Conservation (phyloP, 2,888 invertebrate genomes). For the Drosophila mayaguana region DNA sequence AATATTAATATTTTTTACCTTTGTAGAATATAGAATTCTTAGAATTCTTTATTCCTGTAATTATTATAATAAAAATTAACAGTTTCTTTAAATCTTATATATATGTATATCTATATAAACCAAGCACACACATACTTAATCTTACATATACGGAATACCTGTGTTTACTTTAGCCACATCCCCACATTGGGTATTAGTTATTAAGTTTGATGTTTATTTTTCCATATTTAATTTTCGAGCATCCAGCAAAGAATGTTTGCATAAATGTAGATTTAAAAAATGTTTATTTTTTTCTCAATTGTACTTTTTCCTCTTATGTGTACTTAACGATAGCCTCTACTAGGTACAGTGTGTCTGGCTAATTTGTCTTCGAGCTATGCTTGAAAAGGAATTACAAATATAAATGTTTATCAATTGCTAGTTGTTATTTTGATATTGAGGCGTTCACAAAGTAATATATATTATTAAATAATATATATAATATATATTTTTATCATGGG, state of each 20-base stretch:
- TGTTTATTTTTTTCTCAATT: slow-evolving; percentile 1
- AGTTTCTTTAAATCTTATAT: too few relatives aligned
- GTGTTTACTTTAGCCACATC: neutral
- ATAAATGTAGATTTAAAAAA: slow-evolving; percentile 1
- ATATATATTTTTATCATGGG: neutral
- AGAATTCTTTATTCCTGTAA: too few relatives aligned
- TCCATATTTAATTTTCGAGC: neutral
- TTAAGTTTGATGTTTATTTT: neutral
- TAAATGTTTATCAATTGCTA: neutral
- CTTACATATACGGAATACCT: neutral
- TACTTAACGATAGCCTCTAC: neutral
- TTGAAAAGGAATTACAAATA: neutral
- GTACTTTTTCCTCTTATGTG: too few relatives aligned
- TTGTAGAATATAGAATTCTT: too few relatives aligned
- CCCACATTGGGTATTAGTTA: neutral
- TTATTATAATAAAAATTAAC: too few relatives aligned
- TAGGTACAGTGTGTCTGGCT: neutral
- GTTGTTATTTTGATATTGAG: neutral
- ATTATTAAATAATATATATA: neutral
- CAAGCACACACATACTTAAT: neutral
- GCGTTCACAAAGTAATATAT: neutral
- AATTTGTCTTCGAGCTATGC: neutral
- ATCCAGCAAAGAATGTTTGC: neutral
- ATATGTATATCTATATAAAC: neutral
- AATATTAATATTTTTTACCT: too few relatives aligned